Evolutionary conservation across 2,888 invertebrate species (phyloP), one percentile per base, ranked within the genome.

Genomic region (Platypus cylindrus): DNA sequence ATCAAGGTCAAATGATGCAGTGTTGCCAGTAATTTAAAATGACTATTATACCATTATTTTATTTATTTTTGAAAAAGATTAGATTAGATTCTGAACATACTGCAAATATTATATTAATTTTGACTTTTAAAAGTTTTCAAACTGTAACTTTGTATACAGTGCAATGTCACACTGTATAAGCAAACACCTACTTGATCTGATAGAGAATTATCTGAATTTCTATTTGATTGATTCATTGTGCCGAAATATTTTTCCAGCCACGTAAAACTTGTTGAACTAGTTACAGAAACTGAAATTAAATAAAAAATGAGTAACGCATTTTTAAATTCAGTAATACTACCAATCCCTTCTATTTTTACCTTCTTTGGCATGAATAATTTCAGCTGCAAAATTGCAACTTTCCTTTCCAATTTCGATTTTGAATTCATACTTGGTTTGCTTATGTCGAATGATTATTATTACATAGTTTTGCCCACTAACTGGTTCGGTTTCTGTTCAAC

Each of bases 301-400:
- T 11, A 12, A 22, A 35, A 20, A 36, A n/a, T 14, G 3, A 34
- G 30, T 14, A 34, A 23, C 11, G 38, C 9, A 11, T 13, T 15
- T n/a, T 4, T 11, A 25, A 11, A 8, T 25, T 5, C 3, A 11
- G 18, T 15, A 30, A 3, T 2, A 29, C 9, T 12, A 14, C 4
- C 11, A 22, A 15, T 16, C 13, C 7, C 37, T 31, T 48, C 23
- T 31, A 16, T 17, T 40, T 46, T 44, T 49, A 65, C 78, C 69
- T 66, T 82, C 81, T 54, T 78, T 75, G 2, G 78, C 75, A 51
- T 75, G 68, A 46, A 78, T 78, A 41, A 84, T 65, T 55, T 81
- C 80, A 38, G 75, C 75, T 3, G 80, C 79, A 58, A 82, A 78
- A 55, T 70, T 72, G 40, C 78, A 78, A 27, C 79, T 78, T 47